Evolutionary conservation across 2,113 vertebrate species (phyloP), one percentile per base, ranked within the genome.

Genomic region (Myiozetetes cayanensis): DNA sequence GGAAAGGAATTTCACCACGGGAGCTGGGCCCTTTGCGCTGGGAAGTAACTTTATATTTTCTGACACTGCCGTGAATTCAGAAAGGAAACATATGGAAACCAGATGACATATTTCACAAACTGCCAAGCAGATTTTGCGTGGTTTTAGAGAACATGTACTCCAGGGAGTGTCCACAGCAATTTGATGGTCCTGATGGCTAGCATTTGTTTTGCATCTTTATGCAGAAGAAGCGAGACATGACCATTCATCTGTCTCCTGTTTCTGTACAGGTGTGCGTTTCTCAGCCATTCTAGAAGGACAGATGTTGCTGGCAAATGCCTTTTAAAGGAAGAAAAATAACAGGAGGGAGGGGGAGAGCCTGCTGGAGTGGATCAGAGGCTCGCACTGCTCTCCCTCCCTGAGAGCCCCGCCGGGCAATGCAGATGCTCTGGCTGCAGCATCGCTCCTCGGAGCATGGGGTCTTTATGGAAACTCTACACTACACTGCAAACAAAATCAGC

Each of bases 81-180:
- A 95, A 95, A 52, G 83, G 58, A 88, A 94, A 70, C 96, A 95
- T 92, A 94, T 89, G 95, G 93, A 89, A 95, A 91, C 7, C 91
- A 96, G 89, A 78, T 47, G 90, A 96, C 83, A 61, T 5, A 41
- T n/a, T 93, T 89, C 93, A 96, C 91, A 84, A 96, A 88, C 88
- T 71, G 95, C 73, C 96, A 97, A 83, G 91, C 79, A 90, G 90
- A 96, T 96, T 96, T 84, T 77, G 79, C 5, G 52, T 37, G 83
- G 85, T 92, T 95, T 84, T 81, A 90, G 73, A 89, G 92, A 74
- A 78, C 17, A 1, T 1, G 46, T 44, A 78, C 92, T 68, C 92
- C 66, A 89, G 87, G 92, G 86, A 97, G 27, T 14, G 83, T 90
- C 96, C 94, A 59, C 80, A 93, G 76, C 61, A 68, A 93, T 49